Base-by-base conservation (phyloP, 1,140 invertebrate species). In the Manduca sexta region DNA sequence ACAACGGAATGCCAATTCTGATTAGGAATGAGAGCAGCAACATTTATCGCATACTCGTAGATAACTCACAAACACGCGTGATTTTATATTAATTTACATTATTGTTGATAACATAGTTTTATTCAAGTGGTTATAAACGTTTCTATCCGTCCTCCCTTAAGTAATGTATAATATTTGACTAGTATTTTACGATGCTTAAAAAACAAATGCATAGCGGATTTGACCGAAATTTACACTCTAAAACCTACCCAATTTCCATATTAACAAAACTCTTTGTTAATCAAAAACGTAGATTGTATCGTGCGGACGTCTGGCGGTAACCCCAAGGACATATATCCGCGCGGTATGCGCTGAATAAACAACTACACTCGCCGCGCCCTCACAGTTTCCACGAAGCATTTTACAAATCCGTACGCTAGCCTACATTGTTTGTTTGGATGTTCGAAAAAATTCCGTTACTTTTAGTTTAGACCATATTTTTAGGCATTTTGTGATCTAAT, bases 321-420 rank as follows among this genome's bases (percentile, higher is more conserved):
- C 52, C 55, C 69, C 76, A 83, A 80, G 79, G 79, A 80, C 79
- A 79, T 75, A 69, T 77, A 83, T 83, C 76, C 75, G 66, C 64
- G 63, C 53, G 77, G 75, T 69, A 81, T 83, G 74, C 63, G 64
- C 59, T 67, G 44, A 63, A 68, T 83, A 81, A 83, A 83, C 74
- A 83, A 56, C 29, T 69, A 44, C 60, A 51, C 59, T 48, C 49
- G 64, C 64, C 69, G 66, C 74, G 51, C 77, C 75, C 66, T 61
- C 29, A 35, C 13, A 11, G 29, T 33, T 39, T 41, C 45, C 13
- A 38, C 10, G 29, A 38, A 29, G 29, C 45, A 12, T 38, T 30
- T 44, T 11, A 33, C 30, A 8, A 16, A 44, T 15, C 29, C 30
- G 30, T 33, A 44, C 14, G 11, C 14, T 26, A 26, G 8, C 21